Base-by-base conservation (phyloP, 2,888 invertebrate genomes). In the Baronia brevicornis region DNA sequence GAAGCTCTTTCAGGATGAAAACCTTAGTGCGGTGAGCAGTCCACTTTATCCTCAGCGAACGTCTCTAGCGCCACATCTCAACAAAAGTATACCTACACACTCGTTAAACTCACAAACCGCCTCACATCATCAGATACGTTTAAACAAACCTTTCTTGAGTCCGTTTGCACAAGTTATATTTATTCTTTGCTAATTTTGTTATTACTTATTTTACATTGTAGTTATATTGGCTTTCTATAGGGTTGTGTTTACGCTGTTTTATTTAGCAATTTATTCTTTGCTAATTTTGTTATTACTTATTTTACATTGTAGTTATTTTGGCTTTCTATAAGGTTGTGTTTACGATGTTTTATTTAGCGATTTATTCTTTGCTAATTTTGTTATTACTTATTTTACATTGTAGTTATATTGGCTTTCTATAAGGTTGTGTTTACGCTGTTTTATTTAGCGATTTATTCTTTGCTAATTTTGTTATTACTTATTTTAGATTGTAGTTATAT, bases 391-490 rank as follows among this genome's bases (percentile, higher is more conserved):
- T 17, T 28, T 36, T 7, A 14, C 23, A 11, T 23, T 23, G 12
- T 23, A 6, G 8, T 22, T 19, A 7, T 19, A 7, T 8, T 7
- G 19, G 3, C n/a, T 5, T 2, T 2, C n/a, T 19, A 19, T 6
- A 19, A 19, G 6, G 19, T 6, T 6, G 6, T 19, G 19, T 19
- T 12, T 12, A 10, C 20, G 27, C 18, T 17, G 22, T 29, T 20
- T 29, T 15, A 22, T n/a, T n/a, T n/a, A n/a, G n/a, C n/a, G n/a
- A 39, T 51, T 48, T 49, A 42, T 41, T 32, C 36, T 40, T 39
- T 34, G 45, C 43, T 51, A 52, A 52, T 52, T 54, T 51, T 50
- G 51, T 51, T 51, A 50, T 50, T 52, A 36, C 41, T 36, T 17
- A 23, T 17, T 28, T 36, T 7, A 14, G 11, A 11, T 23, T 23